Conservation (phyloP, 2,888 invertebrate genomes). For the Synergus umbraculus region DNA sequence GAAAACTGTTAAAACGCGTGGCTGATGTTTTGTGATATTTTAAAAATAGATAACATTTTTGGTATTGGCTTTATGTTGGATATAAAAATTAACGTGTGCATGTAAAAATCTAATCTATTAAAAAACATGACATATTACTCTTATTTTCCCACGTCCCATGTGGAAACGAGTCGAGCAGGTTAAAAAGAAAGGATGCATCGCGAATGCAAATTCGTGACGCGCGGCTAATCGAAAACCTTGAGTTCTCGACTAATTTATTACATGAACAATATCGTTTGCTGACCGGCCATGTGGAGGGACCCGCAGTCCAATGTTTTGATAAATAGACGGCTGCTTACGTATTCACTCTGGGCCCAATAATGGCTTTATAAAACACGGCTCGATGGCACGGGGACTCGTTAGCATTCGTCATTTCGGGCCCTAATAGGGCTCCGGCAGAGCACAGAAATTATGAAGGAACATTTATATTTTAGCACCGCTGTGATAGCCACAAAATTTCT, state of each 20-base stretch:
- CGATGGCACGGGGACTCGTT: slow-evolving; percentile 63
- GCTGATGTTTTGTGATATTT: neutral
- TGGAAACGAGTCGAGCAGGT: neutral
- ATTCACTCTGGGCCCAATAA: slow-evolving; percentile 70
- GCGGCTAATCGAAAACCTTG: slow-evolving; percentile 58
- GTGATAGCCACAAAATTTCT: slow-evolving; percentile 17
- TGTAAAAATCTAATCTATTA: neutral
- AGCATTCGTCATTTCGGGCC: slow-evolving; percentile 65
- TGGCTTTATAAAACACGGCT: slow-evolving; percentile 70
- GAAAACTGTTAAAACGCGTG: neutral
- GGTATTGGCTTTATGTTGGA: neutral
- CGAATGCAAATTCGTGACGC: slow-evolving; percentile 56
- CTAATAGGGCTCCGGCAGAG: slow-evolving; percentile 22
- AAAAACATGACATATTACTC: slow-evolving; percentile 16
- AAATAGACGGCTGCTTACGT: slow-evolving; percentile 68
- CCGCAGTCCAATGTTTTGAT: slow-evolving; percentile 60
- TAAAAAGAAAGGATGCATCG: slow-evolving; percentile 54
- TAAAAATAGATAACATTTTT: neutral
- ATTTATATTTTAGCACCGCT: slow-evolving; percentile 28
- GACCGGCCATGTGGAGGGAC: slow-evolving; percentile 39
- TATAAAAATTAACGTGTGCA: neutral
- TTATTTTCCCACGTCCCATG: slow-evolving; percentile 15
- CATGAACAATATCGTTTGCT: slow-evolving; percentile 51
- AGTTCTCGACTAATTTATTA: slow-evolving; percentile 57
- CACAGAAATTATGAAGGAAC: slow-evolving; percentile 8